Base-by-base conservation (phyloP, 1,140 invertebrate genomes). In the Dolichoris vasculosae region DNA sequence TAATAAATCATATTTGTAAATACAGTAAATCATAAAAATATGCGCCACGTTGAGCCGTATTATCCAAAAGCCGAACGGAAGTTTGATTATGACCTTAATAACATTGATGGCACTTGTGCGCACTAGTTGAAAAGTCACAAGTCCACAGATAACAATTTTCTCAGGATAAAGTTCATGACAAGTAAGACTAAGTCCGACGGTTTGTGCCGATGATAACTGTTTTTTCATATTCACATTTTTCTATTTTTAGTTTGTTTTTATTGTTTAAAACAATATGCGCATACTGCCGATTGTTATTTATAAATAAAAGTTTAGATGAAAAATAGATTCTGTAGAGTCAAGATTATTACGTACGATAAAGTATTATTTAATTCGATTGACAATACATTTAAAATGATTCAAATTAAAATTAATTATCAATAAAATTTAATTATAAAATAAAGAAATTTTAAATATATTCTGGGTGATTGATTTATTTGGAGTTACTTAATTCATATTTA, bases 21-120 rank as follows among this genome's bases (percentile, higher is more conserved):
- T 83, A 83, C 38, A 32, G 35, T 30, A 30, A 59, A 83, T 75
- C 75, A 83, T 83, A 75, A 81, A 81, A 69, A 40, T 38, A 1
- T 64, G 67, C 32, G 4, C 40, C 20, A 75, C 30, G 20, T 55
- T 55, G 17, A 1, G 77, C 35, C 35, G 20, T 43, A 76, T 78
- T 59, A 78, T 59, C 51, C 35, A 43, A 55, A 15, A 48, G 17
- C 9, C 20, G 20, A 78, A 73, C 51, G 82, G 73, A 83, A 83
- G 55, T 64, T 30, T 48, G 82, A 83, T 83, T 76, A 64, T 76
- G 55, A 83, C 71, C 38, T 77, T 76, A 83, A 83, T 83, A 75
- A 64, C 20, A 15, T 63, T 40, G 46, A 75, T 43, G 69, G 30
- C 4, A 40, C 30, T 35, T 38, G 17, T 3, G 51, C 23, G 32